A percentile compares a stretch with the other conserved stretches of the same genome.
Evolutionary conservation across 2,113 vertebrate genomes (phyloP).

Genomic region (Okapia johnstoni): DNA sequence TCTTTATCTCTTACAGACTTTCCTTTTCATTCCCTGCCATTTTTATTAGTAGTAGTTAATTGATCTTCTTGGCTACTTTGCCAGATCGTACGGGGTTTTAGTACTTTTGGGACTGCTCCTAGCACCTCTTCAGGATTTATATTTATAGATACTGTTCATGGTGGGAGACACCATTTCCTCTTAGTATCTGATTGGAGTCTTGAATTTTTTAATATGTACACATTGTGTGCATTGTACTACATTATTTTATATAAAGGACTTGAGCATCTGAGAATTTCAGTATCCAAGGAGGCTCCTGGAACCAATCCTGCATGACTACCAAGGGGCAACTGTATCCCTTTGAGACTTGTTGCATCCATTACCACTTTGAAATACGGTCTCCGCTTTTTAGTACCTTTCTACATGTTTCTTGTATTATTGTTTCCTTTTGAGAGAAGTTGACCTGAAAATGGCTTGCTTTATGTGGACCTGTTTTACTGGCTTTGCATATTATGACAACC

Average conservation of each 20-base stretch:
- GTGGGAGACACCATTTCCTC: neutral
- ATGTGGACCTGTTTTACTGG: neutral
- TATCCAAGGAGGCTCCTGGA: neutral
- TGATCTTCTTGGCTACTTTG: neutral
- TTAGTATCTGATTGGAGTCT: neutral
- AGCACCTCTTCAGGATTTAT: neutral
- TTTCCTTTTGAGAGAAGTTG: constrained; percentile 27
- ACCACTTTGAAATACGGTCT: neutral
- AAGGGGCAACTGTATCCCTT: neutral
- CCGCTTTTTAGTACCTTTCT: neutral
- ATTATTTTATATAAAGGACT: neutral
- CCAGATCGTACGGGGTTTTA: neutral
- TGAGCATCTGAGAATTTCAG: neutral
- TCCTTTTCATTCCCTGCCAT: neutral
- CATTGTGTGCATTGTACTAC: neutral
- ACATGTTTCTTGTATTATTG: neutral
- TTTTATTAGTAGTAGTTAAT: constrained; percentile 4
- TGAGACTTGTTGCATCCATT: neutral
- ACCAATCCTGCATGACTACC: neutral
- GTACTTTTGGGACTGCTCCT: neutral
- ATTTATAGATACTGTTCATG: neutral
- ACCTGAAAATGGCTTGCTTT: neutral
- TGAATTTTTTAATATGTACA: neutral
- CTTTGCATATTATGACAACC: neutral
- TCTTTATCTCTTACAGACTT: constrained; percentile 15